Evolutionary conservation across 2,888 invertebrate species (phyloP).

Genomic region (Incurvaria masculella): DNA sequence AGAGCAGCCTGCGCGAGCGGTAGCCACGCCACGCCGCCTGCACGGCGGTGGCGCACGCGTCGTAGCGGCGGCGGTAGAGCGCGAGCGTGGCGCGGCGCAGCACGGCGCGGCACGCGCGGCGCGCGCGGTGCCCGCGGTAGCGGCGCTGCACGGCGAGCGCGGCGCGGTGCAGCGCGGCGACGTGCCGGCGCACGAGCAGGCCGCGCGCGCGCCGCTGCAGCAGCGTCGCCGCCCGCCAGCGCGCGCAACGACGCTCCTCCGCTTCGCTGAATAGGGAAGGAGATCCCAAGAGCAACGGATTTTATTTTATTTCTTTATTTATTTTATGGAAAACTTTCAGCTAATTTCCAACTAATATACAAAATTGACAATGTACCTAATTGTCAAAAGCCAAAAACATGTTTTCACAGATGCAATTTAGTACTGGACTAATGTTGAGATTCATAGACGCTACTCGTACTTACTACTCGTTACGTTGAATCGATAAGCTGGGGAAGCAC

Average conservation of each 20-base stretch:
- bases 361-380: no score
- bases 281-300: no score
- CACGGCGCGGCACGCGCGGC: constrained; percentile 30
- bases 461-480: no score
- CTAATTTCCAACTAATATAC: no score
- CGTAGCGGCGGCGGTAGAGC: constrained; percentile 36
- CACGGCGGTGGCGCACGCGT: constrained; percentile 31
- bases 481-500: no score
- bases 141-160: constrained; percentile 42
- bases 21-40: constrained; percentile 45
- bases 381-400: no score
- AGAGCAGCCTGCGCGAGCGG: constrained; percentile 36
- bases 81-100: constrained; percentile 33
- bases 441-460: no score
- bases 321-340: no score
- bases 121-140: constrained; percentile 32
- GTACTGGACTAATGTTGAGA: no score
- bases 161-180: constrained; percentile 35
- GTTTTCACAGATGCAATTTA: no score
- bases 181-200: constrained; percentile 35
- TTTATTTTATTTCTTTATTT: no score
- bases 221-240: neutral
- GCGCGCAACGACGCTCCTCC: neutral
- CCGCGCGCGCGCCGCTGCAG: constrained; percentile 36
- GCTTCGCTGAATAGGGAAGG: neutral